phyloP scores from a whole-genome alignment of 1,140 invertebrate genomes.

The Gryllus bimaculatus region DNA sequence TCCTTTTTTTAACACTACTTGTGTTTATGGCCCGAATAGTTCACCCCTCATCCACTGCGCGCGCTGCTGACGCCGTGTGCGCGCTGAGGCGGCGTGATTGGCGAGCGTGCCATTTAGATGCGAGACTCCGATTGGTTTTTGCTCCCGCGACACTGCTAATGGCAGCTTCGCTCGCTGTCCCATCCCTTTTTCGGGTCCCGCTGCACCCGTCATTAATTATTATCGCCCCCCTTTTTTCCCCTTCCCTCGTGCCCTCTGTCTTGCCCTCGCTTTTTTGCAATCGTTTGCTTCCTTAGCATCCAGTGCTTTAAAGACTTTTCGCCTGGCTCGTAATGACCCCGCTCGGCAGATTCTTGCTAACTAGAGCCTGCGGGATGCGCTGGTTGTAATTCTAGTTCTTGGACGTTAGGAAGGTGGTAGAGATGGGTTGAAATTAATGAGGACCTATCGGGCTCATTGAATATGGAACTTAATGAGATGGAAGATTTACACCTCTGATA shows the following conservation, averaged over 20 bases:
- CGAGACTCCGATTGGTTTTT: background rate
- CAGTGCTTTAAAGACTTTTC: background rate
- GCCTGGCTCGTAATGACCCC: background rate
- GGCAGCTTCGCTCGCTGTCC: background rate
- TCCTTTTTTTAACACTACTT: too few relatives aligned
- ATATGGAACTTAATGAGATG: too few relatives aligned
- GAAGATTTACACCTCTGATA: too few relatives aligned
- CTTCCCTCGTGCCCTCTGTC: background rate
- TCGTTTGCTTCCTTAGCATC: background rate
- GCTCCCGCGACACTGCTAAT: background rate
- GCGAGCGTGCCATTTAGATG: background rate
- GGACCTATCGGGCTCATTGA: too few relatives aligned
- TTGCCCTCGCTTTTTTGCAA: background rate
- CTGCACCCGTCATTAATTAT: background rate
- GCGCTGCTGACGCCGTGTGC: background rate
- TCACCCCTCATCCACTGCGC: too few relatives aligned
- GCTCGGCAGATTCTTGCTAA: background rate
- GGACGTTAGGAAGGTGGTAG: too few relatives aligned
- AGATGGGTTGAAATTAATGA: too few relatives aligned
- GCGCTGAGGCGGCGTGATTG: background rate
- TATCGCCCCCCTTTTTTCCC: background rate
- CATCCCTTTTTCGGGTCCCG: background rate
- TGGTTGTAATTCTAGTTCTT: background rate
- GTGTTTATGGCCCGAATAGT: too few relatives aligned
- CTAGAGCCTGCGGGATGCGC: background rate